phyloP scores from a whole-genome alignment of 1,140 invertebrate genomes.

The Mya arenaria region DNA sequence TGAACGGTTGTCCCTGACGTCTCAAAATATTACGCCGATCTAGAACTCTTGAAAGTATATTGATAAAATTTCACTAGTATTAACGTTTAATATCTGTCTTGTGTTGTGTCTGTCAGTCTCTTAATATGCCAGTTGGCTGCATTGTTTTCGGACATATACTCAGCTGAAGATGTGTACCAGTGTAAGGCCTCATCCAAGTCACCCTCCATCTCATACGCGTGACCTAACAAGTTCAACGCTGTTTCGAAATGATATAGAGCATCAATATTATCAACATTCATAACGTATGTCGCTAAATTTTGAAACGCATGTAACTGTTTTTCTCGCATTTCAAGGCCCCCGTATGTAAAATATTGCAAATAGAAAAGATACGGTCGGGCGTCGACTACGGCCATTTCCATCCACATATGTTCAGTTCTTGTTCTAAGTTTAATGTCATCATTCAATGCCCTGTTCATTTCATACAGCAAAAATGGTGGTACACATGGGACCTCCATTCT shows the following conservation, averaged over 20 bases:
- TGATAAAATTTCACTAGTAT: no score
- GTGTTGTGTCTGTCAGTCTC: neutral
- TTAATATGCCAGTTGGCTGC: neutral
- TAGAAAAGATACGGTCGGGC: neutral
- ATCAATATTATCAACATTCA: neutral
- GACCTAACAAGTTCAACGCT: neutral
- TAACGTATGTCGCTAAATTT: neutral
- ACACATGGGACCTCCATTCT: neutral
- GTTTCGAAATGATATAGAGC: neutral
- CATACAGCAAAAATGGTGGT: neutral
- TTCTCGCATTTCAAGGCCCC: neutral
- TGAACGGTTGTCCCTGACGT: no score
- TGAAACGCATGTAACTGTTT: neutral
- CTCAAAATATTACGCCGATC: no score
- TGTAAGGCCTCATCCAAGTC: neutral
- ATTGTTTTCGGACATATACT: neutral
- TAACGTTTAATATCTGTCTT: no score
- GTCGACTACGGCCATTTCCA: neutral
- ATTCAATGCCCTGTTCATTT: neutral
- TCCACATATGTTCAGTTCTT: neutral
- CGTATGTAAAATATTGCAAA: neutral
- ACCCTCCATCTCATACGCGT: neutral
- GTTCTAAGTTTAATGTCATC: neutral
- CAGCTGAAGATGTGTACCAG: neutral
- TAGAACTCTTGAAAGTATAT: no score